Evolutionary conservation across 35 echinoderm and acorn worm species (phyloP).

Genomic region (Nesometra sesokonis): DNA sequence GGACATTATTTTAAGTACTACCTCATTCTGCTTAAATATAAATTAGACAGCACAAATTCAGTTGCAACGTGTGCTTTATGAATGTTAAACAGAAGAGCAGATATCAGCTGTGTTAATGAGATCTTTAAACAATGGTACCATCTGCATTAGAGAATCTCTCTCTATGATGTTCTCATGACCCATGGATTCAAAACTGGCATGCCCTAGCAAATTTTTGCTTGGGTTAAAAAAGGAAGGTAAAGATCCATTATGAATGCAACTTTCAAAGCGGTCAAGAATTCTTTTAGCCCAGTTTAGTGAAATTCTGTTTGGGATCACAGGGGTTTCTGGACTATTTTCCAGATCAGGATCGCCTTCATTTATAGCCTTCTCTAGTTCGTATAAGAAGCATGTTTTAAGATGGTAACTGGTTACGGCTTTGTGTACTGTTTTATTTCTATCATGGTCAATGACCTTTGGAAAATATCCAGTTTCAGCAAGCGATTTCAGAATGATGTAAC

Average conservation of each 20-base stretch:
- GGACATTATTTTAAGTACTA: too few species aligned
- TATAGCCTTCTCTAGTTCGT: neutral
- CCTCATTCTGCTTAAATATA: too few species aligned
- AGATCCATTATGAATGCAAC: neutral
- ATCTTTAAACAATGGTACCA: neutral
- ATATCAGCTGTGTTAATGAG: too few species aligned
- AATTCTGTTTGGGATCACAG: neutral
- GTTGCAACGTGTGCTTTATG: too few species aligned
- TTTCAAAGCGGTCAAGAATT: neutral
- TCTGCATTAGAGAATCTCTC: neutral
- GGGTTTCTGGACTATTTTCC: too few species aligned
- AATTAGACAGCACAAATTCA: too few species aligned
- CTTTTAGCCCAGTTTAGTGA: neutral
- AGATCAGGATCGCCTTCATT: neutral
- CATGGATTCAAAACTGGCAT: neutral
- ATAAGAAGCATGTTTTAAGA: neutral
- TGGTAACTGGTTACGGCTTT: neutral
- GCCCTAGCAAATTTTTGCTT: neutral
- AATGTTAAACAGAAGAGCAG: too few species aligned
- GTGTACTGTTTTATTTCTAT: neutral
- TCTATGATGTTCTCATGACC: neutral
- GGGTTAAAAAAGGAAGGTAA: neutral
- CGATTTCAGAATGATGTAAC: neutral
- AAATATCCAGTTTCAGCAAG: neutral
- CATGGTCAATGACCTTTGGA: neutral